These are phyloP conservation scores for Nasonia longicornis DNA, from an alignment of 1,140 invertebrate species.

Conservation along the genomic window DNA sequence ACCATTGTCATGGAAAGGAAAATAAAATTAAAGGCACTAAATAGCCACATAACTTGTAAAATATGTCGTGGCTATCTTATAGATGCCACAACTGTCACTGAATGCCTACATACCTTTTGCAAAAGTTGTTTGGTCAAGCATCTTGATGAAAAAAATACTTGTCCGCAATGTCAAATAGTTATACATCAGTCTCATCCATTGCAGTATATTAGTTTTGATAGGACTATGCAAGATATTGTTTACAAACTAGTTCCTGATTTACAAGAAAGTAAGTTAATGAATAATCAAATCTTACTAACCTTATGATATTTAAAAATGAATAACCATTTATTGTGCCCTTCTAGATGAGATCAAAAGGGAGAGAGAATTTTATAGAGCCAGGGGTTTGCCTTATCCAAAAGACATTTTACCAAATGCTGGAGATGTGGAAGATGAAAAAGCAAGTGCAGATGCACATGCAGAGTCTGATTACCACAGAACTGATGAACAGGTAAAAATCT, in stretches of 20 bases:
- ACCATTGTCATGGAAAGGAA: conserved; percentile 81
- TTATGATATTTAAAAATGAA: conserved; percentile 2
- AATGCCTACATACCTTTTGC: conserved; percentile 98
- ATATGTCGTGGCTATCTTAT: conserved; percentile 97
- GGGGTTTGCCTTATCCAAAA: conserved; percentile 89
- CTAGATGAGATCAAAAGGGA: conserved; percentile 89
- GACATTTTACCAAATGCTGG: conserved; percentile 80
- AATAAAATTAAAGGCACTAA: conserved; percentile 91
- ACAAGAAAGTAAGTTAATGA: conserved; percentile 79
- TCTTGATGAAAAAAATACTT: conserved; percentile 96
- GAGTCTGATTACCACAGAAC: conserved; percentile 93
- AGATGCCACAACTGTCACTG: conserved; percentile 96
- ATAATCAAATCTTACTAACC: conserved; percentile 1
- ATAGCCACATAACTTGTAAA: conserved; percentile 94
- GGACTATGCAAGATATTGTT: conserved; percentile 99
- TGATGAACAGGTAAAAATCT: conserved; percentile 86
- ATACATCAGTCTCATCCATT: conserved; percentile 98
- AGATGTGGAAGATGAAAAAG: conserved; percentile 75
- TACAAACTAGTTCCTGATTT: conserved; percentile 95
- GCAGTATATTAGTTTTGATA: conserved; percentile 96
- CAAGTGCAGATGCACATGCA: conserved; percentile 76
- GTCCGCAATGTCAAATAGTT: conserved; percentile 95
- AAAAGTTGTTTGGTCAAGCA: conserved; percentile 98
- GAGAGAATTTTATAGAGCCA: conserved; percentile 86
- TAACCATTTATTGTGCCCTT: conserved; percentile 49